Evolutionary conservation across 2,888 invertebrate species (phyloP), one percentile per base, ranked within the genome.

Genomic region (Margaritifera margaritifera): DNA sequence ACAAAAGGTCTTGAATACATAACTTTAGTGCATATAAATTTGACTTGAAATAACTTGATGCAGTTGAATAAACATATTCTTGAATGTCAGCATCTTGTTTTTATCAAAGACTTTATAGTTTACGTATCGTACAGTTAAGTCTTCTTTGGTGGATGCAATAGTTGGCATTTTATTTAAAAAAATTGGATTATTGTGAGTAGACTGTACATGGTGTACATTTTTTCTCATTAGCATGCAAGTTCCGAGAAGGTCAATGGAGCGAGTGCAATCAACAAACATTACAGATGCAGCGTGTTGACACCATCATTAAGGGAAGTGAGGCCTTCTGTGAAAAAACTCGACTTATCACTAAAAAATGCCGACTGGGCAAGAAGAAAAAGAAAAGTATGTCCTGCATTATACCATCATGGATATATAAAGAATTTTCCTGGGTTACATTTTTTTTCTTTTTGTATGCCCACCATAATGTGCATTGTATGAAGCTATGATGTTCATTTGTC

Each of bases 181-280:
- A 24, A 59, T 20, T 25, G 1, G 25, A 25, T 22, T 25, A 2
- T 59, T 15, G 22, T 20, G 59, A 18, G 27, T 11, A 24, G 19
- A 58, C 8, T 56, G 56, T 56, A 56, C 56, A 22, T 22, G 22
- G 18, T 19, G 56, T 22, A 25, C 50, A 25, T 52, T 56, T 57
- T 55, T 18, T 57, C 11, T 56, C 20, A 71, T 71, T 57, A 86
- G 86, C 77, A 24, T 87, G 87, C 75, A 80, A 81, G 66, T 87
- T 84, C 71, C 66, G 72, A 18, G 75, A 79, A 52, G 85, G 85
- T 6, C 71, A 74, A 4, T 87, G 87, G 87, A 78, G 81, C 42
- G 75, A 71, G 20, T 87, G 87, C 78, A 81, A 84, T 59, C 54
- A 70, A 18, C 62, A 55, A 1, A 80, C 82, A 8, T 72, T 79